Evolutionary conservation across 53 echinoderm and acorn worm genomes (phyloP).

Genomic region (Pentamera pediparva): DNA sequence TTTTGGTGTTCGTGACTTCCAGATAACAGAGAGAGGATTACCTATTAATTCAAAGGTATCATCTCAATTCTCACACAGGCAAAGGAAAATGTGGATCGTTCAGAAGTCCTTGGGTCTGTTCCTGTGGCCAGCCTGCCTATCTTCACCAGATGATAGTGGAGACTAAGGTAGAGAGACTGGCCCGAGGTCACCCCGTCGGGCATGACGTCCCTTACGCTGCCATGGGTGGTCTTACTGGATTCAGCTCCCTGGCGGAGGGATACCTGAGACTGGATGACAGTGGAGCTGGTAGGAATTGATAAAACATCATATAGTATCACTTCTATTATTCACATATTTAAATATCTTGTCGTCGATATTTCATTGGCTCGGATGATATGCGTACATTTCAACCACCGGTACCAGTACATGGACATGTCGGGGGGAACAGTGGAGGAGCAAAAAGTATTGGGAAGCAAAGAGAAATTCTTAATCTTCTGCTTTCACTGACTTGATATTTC

Average conservation of each 20-base stretch:
- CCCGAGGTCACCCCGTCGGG: constrained; percentile 91
- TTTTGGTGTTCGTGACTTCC: no score
- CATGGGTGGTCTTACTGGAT: constrained; percentile 96
- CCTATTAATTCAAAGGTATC: background rate
- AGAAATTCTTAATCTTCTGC: no score
- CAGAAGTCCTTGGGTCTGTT: constrained; percentile 82
- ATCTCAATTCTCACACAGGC: constrained; percentile 27
- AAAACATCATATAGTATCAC: no score
- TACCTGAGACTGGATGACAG: constrained; percentile 91
- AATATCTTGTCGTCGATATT: no score
- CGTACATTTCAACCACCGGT: no score
- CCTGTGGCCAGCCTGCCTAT: constrained; percentile 87
- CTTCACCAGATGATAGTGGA: constrained; percentile 85
- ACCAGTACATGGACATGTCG: no score
- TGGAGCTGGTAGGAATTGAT: constrained; percentile 64
- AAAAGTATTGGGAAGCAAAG: no score
- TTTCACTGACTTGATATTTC: no score
- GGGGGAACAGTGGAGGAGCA: no score
- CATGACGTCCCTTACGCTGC: constrained; percentile 94
- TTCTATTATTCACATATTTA: no score
- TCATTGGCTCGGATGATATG: no score
- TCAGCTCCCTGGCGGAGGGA: constrained; percentile 90
- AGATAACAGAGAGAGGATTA: no score
- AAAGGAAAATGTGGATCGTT: constrained; percentile 85
- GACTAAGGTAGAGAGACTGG: constrained; percentile 82